Evolutionary conservation across 1,140 invertebrate species (phyloP).

Genomic region (Ditylenchus dipsaci): DNA sequence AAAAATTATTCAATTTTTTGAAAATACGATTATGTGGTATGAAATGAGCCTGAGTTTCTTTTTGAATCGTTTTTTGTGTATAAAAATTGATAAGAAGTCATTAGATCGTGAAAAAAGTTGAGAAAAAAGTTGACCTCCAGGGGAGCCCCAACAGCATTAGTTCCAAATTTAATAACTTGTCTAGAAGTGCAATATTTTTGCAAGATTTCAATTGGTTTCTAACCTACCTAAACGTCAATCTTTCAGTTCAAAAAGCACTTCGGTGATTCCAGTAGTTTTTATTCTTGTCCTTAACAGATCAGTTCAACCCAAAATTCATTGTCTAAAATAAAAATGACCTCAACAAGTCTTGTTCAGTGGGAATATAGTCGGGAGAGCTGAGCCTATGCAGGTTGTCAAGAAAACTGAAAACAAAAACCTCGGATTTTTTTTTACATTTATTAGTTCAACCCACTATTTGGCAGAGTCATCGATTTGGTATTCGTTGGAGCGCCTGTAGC

Average conservation of each 20-base stretch:
- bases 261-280: conserved; percentile 57
- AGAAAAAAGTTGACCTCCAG: no score
- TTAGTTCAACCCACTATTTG: conserved; percentile 65
- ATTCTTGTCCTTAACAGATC: conserved; percentile 42
- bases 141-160: no score
- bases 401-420: conserved; percentile 56
- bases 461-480: conserved; percentile 73
- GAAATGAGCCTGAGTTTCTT: no score
- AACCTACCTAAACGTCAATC: conserved; percentile 51
- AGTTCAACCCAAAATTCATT: neutral
- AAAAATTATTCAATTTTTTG: no score
- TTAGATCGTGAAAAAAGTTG: no score
- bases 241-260: conserved; percentile 57
- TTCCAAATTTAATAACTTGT: no score
- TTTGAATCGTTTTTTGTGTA: no score
- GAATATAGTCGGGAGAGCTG: conserved; percentile 48
- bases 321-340: conserved; percentile 31
- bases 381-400: conserved; percentile 54
- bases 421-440: neutral
- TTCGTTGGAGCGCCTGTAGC: conserved; percentile 71
- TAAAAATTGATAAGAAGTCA: no score
- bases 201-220: no score
- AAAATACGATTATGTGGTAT: no score
- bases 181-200: no score
- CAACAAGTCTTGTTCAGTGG: conserved; percentile 55